These are phyloP conservation scores for Echeneis naucrates DNA, from an alignment of 2,797 vertebrate genomes.

Conservation along the genomic window DNA sequence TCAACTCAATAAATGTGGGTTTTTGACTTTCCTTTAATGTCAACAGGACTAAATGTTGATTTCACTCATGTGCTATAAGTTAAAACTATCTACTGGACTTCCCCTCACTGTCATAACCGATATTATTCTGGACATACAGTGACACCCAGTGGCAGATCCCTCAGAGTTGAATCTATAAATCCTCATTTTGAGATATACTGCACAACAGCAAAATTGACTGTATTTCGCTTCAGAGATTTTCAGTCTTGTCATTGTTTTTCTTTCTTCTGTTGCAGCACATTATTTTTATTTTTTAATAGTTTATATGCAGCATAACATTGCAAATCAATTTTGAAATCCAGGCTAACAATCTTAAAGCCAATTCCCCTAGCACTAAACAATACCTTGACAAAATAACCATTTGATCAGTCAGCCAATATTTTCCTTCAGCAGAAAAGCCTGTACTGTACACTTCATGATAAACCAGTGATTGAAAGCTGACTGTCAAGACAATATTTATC, in stretches of 20 bases:
- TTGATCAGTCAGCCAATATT: not conserved
- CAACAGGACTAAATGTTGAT: not conserved
- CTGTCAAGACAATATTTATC: not conserved
- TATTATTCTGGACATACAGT: constrained; percentile 36
- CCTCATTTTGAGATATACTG: constrained; percentile 10
- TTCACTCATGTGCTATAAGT: not conserved
- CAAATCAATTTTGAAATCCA: not conserved
- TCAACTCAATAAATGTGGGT: not conserved
- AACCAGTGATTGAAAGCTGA: not conserved
- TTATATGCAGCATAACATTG: not conserved
- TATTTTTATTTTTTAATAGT: not conserved
- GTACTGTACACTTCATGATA: not conserved
- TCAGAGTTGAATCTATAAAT: not conserved
- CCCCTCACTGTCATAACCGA: not conserved
- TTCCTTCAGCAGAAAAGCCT: not conserved
- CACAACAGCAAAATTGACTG: constrained; percentile 40
- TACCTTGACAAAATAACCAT: not conserved
- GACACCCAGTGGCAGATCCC: constrained; percentile 42
- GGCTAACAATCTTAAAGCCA: not conserved
- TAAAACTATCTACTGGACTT: not conserved
- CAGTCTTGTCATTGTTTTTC: constrained; percentile 24
- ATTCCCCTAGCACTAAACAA: not conserved
- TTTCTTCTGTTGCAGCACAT: not conserved
- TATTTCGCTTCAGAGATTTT: constrained; percentile 34
- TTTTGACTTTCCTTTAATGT: not conserved